Evolutionary conservation across 64 coral and sea anemone genomes (phyloP).

Genomic region (Montipora cactus): DNA sequence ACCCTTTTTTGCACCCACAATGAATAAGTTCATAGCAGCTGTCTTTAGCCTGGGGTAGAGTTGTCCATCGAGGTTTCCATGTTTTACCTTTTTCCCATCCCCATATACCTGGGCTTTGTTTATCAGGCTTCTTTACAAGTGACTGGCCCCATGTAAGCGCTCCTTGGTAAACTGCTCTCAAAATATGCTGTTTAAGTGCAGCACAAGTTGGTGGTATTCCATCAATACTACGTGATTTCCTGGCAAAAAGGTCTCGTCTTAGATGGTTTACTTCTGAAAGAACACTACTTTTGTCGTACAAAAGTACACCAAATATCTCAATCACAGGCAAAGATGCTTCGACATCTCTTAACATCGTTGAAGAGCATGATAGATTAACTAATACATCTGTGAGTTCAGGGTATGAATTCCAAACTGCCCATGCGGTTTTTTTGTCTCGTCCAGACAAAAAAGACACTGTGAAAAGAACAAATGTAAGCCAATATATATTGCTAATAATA

Average conservation of each 20-base stretch:
- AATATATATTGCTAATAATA: no score
- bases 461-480: conserved; percentile 11
- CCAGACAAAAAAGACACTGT: conserved; percentile 41
- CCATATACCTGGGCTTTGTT: conserved; percentile 26
- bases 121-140: conserved; percentile 4
- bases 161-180: conserved; percentile 50
- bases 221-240: conserved; percentile 24
- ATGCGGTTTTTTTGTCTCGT: conserved; percentile 20
- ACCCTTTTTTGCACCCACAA: conserved; percentile 26
- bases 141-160: conserved; percentile 30
- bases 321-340: no score
- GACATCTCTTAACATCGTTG: no score
- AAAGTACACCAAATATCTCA: no score
- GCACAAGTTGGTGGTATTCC: conserved; percentile 17
- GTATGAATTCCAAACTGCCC: not conserved
- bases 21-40: conserved; percentile 7
- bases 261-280: conserved; percentile 6
- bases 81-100: conserved; percentile 9
- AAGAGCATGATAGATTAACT: not conserved
- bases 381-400: conserved; percentile 21
- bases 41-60: not conserved
- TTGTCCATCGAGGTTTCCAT: conserved; percentile 25
- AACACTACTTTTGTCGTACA: not conserved
- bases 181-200: conserved; percentile 39
- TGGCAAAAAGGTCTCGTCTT: conserved; percentile 14